Base-by-base conservation (phyloP, 2,888 invertebrate genomes). In the Eubasilissa splendida region DNA sequence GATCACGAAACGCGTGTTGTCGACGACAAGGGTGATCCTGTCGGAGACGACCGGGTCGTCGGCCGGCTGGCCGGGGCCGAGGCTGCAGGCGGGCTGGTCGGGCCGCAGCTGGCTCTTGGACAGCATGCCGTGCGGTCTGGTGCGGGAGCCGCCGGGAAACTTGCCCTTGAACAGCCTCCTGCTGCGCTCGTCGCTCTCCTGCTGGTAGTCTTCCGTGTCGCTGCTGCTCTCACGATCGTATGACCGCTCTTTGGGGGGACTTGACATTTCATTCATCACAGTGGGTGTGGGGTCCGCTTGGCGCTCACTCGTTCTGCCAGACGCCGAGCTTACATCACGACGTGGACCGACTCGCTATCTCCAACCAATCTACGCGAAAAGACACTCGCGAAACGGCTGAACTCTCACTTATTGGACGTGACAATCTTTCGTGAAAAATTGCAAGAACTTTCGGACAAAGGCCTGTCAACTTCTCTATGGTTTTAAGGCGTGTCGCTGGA, bases 1-100 rank as follows among this genome's bases (percentile, higher is more conserved):
- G 33, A 99, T 95, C 68, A 99, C 95, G 87, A 98, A 98, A 84
- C 97, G 91, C 0, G 98, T 98, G 86, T 96, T 97, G 87, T 99
- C 99, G 12, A 99, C 99, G n/a, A 99, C 95, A 74, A 99, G 91
- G 60, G 87, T 87, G 42, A 85, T 87, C 59, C 85, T 84, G 14
- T 88, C 87, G 0, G 87, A 86, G 0, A 87, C 31, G 53, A 50
- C 22, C 12, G 60, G 65, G 56, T 70, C 70, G 9, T 76, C 76
- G 10, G 60, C 70, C 52, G 73, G 42, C 54, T 56, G 73, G 31
- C 56, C 63, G 65, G 56, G 22, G 68, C 71, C 22, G 53, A 59
- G 11, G 76, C 80, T 78, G 78, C 82, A 78, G 31, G 71, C 63
- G 11, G 81, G 68, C 59, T 80, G 80, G 12, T 80, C 80, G 56